Conservation (phyloP, 2,797 vertebrate genomes). For the Sebastes hopkinsi region DNA sequence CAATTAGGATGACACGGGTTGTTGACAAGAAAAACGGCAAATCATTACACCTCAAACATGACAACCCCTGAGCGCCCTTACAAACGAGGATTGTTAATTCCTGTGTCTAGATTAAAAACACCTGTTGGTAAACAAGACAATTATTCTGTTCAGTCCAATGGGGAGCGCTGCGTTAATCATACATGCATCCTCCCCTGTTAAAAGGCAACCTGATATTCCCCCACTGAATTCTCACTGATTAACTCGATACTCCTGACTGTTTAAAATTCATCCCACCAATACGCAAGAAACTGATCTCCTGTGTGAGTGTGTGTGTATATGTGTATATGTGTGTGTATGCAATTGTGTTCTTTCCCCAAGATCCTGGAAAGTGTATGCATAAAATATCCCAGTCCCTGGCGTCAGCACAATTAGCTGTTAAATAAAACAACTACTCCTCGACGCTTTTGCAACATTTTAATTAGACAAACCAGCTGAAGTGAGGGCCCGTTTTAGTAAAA, state of each 20-base stretch:
- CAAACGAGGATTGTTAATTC: slow-evolving; percentile 70
- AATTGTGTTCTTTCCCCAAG: slow-evolving; percentile 70
- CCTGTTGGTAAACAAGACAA: slow-evolving; percentile 96
- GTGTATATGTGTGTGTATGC: background rate
- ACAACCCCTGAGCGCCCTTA: slow-evolving; percentile 40
- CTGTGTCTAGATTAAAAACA: slow-evolving; percentile 84
- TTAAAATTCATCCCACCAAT: slow-evolving; percentile 97
- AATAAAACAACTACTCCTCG: slow-evolving; percentile 93
- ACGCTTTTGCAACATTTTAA: slow-evolving; percentile 93
- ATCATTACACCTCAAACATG: slow-evolving; percentile 49
- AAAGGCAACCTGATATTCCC: slow-evolving; percentile 96
- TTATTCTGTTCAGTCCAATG: slow-evolving; percentile 87
- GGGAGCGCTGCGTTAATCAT: slow-evolving; percentile 93
- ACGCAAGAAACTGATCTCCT: slow-evolving; percentile 93
- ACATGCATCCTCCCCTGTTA: slow-evolving; percentile 94
- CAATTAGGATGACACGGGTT: slow-evolving; percentile 32
- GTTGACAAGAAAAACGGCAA: slow-evolving; percentile 46
- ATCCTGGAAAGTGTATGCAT: slow-evolving; percentile 93
- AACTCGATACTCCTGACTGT: slow-evolving; percentile 91
- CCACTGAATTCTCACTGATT: slow-evolving; percentile 93
- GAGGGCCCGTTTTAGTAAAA: slow-evolving; percentile 92
- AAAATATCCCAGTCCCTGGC: slow-evolving; percentile 91
- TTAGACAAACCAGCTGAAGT: slow-evolving; percentile 93
- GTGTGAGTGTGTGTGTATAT: slow-evolving; percentile 51
- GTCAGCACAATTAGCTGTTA: slow-evolving; percentile 98